Base-by-base conservation (phyloP, 2,888 invertebrate genomes). In the Helobdella robusta region DNA sequence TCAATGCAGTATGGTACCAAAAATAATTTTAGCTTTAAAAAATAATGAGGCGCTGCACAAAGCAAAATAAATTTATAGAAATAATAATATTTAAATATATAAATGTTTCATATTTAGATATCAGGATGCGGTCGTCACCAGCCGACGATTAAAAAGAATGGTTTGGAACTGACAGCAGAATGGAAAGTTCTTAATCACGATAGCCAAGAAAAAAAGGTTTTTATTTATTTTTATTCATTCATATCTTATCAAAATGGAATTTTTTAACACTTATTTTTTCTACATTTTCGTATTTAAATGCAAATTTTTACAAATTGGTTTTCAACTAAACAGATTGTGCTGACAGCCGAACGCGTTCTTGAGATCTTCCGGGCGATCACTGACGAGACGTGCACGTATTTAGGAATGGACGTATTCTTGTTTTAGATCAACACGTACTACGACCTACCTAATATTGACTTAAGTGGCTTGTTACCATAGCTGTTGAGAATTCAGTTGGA, bases 371-470 rank as follows among this genome's bases (percentile, higher is more conserved):
- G 93, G 80, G 89, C 66, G 30, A 78, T 78, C 23, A 76, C 80
- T 79, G 97, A 98, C 80, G 98, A 98, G 78, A 98, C 98, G 11
- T 46, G 40, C n/a, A 15, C 20, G 25, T 44, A 25, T 23, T 28
- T 61, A 18, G 61, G 61, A 2, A 93, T 99, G 93, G 95, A 98
- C 79, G 94, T n/a, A 40, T n/a, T n/a, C 11, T n/a, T n/a, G n/a
- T 15, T n/a, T 20, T n/a, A 20, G 52, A 97, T 98, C 0, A 95
- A 95, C 80, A 94, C 98, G 54, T 99, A 98, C 80, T 99, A 99
- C 78, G 98, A 99, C 84, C 98, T 99, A 97, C 97, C 97, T 18
- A 97, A 98, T 80, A 95, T 97, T 79, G 92, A 95, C 0, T 89
- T 91, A 0, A 86, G 92, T 0, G 86, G 93, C 73, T 94, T 97